phyloP scores from a whole-genome alignment of 2,113 vertebrate genomes.

The Gobius niger region DNA sequence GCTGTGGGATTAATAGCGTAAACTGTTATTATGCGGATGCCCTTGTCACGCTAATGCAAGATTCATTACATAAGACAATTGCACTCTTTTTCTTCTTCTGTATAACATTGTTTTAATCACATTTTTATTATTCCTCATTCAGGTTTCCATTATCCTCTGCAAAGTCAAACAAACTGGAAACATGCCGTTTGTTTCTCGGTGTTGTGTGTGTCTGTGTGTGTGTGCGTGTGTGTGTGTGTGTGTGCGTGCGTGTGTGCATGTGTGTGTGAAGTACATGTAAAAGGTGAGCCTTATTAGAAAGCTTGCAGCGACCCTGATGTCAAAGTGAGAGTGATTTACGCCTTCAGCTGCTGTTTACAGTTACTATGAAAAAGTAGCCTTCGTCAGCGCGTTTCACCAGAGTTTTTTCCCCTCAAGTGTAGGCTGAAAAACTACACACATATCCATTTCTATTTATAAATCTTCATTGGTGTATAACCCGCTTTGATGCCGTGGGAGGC shows the following conservation, averaged over 20 bases:
- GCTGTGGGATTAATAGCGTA: neutral
- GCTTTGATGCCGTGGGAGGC: constrained; percentile 10
- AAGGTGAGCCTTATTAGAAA: neutral
- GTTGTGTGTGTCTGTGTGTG: neutral
- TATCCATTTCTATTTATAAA: constrained; percentile 9
- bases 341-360: constrained; percentile 1
- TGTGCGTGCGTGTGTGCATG: neutral
- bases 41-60: neutral
- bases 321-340: neutral
- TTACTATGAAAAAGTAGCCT: neutral
- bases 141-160: neutral
- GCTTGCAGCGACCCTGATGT: neutral
- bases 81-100: neutral
- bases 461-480: neutral
- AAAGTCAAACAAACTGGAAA: constrained; percentile 8
- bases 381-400: neutral
- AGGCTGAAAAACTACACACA: neutral
- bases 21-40: neutral
- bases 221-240: neutral
- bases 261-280: neutral
- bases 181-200: neutral
- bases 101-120: neutral
- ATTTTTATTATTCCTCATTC: neutral
- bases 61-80: neutral
- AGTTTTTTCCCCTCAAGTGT: constrained; percentile 1